A percentile compares a stretch with the other conserved stretches of the same genome.
phyloP scores from a whole-genome alignment of 1,140 invertebrate genomes.

The Papilio polyxenes region DNA sequence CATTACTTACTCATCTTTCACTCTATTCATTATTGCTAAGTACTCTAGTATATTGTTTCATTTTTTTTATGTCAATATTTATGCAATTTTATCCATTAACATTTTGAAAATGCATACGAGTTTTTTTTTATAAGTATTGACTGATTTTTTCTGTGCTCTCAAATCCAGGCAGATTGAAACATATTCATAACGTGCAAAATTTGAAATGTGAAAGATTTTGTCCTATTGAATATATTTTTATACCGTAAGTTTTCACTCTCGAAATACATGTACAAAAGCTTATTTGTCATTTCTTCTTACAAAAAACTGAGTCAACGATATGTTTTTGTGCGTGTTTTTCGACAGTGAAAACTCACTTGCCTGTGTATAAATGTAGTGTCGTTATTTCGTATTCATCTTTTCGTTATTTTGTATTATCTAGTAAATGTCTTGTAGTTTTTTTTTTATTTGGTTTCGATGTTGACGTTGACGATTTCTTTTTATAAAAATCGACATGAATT shows the following conservation, averaged over 20 bases:
- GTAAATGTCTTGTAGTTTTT: conserved; percentile 5
- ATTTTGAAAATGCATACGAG: conserved; percentile 9
- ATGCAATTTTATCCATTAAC: not conserved
- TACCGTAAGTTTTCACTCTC: not conserved
- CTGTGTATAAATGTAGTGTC: conserved; percentile 2
- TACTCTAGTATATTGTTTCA: conserved; percentile 33
- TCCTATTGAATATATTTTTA: not conserved
- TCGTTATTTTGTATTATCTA: not conserved
- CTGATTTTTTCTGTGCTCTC: conserved; percentile 35
- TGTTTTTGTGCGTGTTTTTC: not conserved
- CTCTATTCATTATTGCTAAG: conserved; percentile 25
- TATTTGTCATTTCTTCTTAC: not conserved
- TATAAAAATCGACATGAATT: conserved; percentile 9
- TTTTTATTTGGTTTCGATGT: not conserved
- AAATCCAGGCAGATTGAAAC: not conserved
- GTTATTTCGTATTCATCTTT: conserved; percentile 17
- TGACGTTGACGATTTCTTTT: not conserved
- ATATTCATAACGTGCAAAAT: not conserved
- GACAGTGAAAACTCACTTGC: not conserved
- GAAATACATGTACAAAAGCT: not conserved
- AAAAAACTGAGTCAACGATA: not conserved
- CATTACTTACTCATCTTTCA: conserved; percentile 41
- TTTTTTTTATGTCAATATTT: conserved; percentile 26
- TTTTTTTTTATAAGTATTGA: conserved; percentile 28
- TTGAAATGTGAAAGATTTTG: not conserved